phyloP scores from a whole-genome alignment of 2,888 invertebrate genomes.

The Synergus itoensis region DNA sequence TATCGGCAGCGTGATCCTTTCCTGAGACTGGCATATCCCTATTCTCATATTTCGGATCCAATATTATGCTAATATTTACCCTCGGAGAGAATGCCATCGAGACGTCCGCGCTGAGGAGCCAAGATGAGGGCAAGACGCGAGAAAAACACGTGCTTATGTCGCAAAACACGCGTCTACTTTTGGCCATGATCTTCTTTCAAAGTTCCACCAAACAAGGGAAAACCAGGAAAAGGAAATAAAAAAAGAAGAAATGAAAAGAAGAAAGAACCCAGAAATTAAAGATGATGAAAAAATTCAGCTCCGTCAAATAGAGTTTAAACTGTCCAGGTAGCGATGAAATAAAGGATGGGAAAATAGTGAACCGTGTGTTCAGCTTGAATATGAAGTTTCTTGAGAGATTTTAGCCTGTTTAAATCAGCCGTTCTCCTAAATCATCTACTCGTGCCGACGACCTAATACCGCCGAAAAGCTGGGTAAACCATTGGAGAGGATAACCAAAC shows the following conservation, averaged over 20 bases:
- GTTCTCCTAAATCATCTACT: slow-evolving; percentile 23
- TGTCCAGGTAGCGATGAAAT: neutral
- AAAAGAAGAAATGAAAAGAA: neutral
- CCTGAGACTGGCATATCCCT: slow-evolving; percentile 51
- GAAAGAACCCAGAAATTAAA: neutral
- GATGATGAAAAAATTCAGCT: neutral
- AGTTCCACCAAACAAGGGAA: neutral
- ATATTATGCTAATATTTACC: slow-evolving; percentile 70
- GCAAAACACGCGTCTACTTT: slow-evolving; percentile 17
- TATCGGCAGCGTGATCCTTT: slow-evolving; percentile 59
- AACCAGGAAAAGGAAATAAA: neutral
- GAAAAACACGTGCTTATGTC: slow-evolving; percentile 26
- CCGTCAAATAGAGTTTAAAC: neutral
- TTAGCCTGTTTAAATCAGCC: slow-evolving; percentile 11
- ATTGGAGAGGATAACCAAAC: slow-evolving; percentile 36
- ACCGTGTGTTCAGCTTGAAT: neutral
- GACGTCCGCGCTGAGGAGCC: slow-evolving; percentile 14
- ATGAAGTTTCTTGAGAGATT: slow-evolving; percentile 5
- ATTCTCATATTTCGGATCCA: slow-evolving; percentile 70
- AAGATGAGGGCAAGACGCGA: neutral
- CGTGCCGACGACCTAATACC: slow-evolving; percentile 18
- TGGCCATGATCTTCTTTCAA: neutral
- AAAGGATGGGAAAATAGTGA: neutral
- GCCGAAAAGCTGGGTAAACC: slow-evolving; percentile 40
- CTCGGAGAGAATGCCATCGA: slow-evolving; percentile 40